Conservation (phyloP, 2,888 invertebrate species). For the Meganola albula region DNA sequence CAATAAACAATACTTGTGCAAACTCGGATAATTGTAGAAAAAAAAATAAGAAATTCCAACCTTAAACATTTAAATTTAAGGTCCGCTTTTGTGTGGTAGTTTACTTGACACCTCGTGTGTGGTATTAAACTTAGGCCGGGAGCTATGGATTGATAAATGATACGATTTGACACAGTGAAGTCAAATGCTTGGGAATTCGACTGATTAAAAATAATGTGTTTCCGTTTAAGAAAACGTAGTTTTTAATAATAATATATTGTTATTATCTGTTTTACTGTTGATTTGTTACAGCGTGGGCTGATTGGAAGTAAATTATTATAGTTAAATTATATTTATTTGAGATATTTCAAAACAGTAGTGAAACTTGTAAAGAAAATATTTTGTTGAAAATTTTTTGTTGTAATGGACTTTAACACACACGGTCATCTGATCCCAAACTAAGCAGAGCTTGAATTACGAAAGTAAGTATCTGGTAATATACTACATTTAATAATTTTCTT, state of each 20-base stretch:
- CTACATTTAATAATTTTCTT: too few species aligned
- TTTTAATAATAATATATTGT: constrained; percentile 3
- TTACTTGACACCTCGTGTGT: constrained; percentile 28
- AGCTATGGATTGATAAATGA: constrained; percentile 47
- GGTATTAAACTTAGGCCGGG: constrained; percentile 34
- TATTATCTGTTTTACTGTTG: not conserved
- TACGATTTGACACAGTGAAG: constrained; percentile 39
- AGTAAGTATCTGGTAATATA: too few species aligned
- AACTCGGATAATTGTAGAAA: constrained; percentile 20
- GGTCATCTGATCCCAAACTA: too few species aligned
- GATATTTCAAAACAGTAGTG: too few species aligned
- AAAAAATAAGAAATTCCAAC: constrained; percentile 3
- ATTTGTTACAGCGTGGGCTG: too few species aligned
- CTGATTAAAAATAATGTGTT: constrained; percentile 40
- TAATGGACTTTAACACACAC: too few species aligned
- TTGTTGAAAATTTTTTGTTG: too few species aligned
- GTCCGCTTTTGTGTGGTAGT: constrained; percentile 6
- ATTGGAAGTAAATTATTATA: too few species aligned
- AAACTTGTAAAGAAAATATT: too few species aligned
- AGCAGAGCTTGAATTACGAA: too few species aligned
- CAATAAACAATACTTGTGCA: constrained; percentile 41
- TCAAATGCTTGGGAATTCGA: constrained; percentile 40
- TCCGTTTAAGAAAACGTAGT: constrained; percentile 25
- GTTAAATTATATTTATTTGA: too few species aligned
- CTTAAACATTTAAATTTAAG: accelerated